Evolutionary conservation across 2,888 invertebrate species (phyloP).

Genomic region (Leptodirus hochenwartii): DNA sequence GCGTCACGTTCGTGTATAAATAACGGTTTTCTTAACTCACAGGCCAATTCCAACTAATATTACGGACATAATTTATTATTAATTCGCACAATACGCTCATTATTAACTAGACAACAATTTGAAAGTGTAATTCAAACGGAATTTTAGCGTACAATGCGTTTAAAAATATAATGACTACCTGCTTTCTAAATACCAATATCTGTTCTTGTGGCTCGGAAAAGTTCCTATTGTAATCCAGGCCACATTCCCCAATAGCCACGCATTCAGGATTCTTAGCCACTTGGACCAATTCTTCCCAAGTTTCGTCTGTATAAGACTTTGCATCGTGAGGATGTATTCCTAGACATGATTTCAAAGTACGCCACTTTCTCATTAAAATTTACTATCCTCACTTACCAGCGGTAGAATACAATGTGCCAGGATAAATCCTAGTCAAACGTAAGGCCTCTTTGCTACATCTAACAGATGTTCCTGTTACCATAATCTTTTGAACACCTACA

Average conservation of each 20-base stretch:
- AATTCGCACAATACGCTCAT: conserved; percentile 7
- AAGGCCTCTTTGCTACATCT: conserved; percentile 81
- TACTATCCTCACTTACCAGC: conserved; percentile 60
- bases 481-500: conserved; percentile 79
- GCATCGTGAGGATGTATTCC: conserved; percentile 90
- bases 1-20: conserved; percentile 88
- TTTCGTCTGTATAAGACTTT: conserved; percentile 60
- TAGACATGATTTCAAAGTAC: no score
- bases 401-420: conserved; percentile 77
- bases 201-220: conserved; percentile 84
- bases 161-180: conserved; percentile 31
- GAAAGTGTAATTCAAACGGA: no score
- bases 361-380: no score
- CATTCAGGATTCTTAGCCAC: conserved; percentile 72
- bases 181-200: conserved; percentile 69
- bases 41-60: conserved; percentile 63
- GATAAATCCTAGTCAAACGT: conserved; percentile 74
- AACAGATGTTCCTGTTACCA: conserved; percentile 83
- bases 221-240: conserved; percentile 84
- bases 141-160: not conserved
- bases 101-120: not conserved
- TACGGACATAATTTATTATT: conserved; percentile 7
- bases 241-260: conserved; percentile 88
- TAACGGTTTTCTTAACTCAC: conserved; percentile 69
- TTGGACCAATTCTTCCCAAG: conserved; percentile 60